Evolutionary conservation across 2,888 invertebrate genomes (phyloP), one percentile per base, ranked within the genome.

Genomic region (Rhingia rostrata): DNA sequence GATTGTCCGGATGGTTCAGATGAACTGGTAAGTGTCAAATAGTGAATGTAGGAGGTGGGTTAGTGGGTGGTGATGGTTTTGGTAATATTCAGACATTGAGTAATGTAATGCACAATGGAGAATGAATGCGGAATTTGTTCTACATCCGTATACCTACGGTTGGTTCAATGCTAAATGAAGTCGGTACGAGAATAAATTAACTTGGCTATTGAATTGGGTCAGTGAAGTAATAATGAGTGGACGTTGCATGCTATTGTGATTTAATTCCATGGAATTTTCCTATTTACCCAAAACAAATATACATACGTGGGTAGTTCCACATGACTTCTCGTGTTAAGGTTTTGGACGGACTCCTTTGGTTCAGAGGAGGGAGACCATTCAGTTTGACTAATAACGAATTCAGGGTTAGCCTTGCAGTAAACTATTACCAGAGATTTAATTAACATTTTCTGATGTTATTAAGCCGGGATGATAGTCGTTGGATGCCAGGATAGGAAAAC

Each of bases 1-100:
- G 98, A 98, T 90, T 98, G 98, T 89, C 93, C 93, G 0, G 96
- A 97, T 92, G 95, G 94, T 60, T 95, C 95, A 72, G 98, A 98
- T 92, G 98, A 98, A 92, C 90, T 92, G 91, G 95, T 95, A 91
- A 92, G 91, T 90, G 45, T 53, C 32, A 60, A 63, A 63, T 63
- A 12, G 10, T 32, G 30, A 30, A 43, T 30, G 37, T 7, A 56
- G 7, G 37, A 4, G 10, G 14, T 37, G 4, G 4, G 41, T 12
- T 9, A 12, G 30, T 10, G 32, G 10, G 33, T 5, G 14, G 6
- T 51, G 51, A 22, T 12, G 49, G 41, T 41, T 41, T 41, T 60
- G 22, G 22, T 22, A 33, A 30, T 56, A 30, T 53, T 66, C 56
- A 54, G 33, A 39, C 37, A 4, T 49, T 39, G 39, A 32, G 37